Evolutionary conservation across 2,797 vertebrate species (phyloP).

Genomic region (Remorina albescens): DNA sequence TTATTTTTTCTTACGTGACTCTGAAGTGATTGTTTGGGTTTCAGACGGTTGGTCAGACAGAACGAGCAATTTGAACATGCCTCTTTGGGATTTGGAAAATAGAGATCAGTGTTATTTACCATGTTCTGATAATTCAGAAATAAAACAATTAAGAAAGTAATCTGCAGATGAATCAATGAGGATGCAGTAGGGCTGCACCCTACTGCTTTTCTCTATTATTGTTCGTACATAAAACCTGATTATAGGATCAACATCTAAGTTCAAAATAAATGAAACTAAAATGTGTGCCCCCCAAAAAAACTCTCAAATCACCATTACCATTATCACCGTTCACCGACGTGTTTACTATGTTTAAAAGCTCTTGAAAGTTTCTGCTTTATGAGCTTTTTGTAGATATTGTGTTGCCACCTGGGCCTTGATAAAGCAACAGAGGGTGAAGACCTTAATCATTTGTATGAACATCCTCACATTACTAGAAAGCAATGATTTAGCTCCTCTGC

Average conservation of each 20-base stretch:
- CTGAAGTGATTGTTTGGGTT: not conserved
- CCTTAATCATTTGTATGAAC: not conserved
- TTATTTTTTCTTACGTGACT: not conserved
- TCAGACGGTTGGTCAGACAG: constrained; percentile 1
- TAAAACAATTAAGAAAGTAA: not conserved
- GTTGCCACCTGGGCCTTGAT: not conserved
- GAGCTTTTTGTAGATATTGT: constrained; percentile 13
- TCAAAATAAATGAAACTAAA: not conserved
- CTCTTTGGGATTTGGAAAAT: not conserved
- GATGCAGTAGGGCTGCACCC: too few species aligned
- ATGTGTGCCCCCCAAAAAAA: not conserved
- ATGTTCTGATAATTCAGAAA: not conserved
- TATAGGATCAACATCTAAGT: not conserved
- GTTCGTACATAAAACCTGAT: not conserved
- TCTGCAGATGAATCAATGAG: not conserved
- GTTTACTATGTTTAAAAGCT: not conserved
- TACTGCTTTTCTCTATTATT: not conserved
- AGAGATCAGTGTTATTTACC: not conserved
- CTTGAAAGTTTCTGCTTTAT: not conserved
- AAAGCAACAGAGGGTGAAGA: not conserved
- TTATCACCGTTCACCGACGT: not conserved
- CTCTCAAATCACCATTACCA: not conserved
- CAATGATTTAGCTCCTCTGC: not conserved
- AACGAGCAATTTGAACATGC: not conserved
- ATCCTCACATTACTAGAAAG: constrained; percentile 17